A percentile compares a stretch with the other conserved stretches of the same genome.
These are phyloP conservation scores for Tragopan temminckii DNA, from an alignment of 2,797 vertebrate species.

Conservation along the genomic window DNA sequence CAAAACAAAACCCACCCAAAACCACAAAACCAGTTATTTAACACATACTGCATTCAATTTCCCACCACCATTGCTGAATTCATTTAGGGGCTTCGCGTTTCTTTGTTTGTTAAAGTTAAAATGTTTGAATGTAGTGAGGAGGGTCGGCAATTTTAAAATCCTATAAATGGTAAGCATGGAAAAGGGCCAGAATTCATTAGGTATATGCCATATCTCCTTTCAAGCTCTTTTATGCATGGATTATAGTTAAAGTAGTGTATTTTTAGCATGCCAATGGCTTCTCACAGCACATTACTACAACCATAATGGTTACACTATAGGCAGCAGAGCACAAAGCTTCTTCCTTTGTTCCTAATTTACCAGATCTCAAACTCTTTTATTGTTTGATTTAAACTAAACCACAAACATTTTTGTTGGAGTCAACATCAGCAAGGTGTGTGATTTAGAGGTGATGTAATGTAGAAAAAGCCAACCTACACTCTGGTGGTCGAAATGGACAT, in stretches of 20 bases:
- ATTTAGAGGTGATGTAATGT: slow-evolving; percentile 10
- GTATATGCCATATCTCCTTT: slow-evolving; percentile 76
- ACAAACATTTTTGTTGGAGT: slow-evolving; percentile 19
- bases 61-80: slow-evolving; percentile 53
- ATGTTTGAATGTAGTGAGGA: slow-evolving; percentile 61
- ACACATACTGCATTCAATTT: slow-evolving; percentile 16
- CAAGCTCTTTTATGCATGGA: slow-evolving; percentile 78
- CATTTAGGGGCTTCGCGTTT: neutral
- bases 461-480: slow-evolving; percentile 17
- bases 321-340: slow-evolving; percentile 60
- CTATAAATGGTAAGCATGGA: slow-evolving; percentile 69
- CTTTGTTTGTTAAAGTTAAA: slow-evolving; percentile 70
- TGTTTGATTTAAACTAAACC: slow-evolving; percentile 55
- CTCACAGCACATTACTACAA: slow-evolving; percentile 72
- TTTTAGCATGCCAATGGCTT: slow-evolving; percentile 74
- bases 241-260: slow-evolving; percentile 80
- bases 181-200: slow-evolving; percentile 78
- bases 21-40: slow-evolving; percentile 26
- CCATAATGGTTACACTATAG: slow-evolving; percentile 61
- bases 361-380: slow-evolving; percentile 67
- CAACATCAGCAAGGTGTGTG: slow-evolving; percentile 28
- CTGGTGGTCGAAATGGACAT: slow-evolving; percentile 7
- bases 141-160: slow-evolving; percentile 53
- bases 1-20: neutral
- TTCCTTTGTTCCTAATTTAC: slow-evolving; percentile 78